These are phyloP conservation scores for Drusus annulatus DNA, from an alignment of 1,140 invertebrate species.

Conservation along the genomic window DNA sequence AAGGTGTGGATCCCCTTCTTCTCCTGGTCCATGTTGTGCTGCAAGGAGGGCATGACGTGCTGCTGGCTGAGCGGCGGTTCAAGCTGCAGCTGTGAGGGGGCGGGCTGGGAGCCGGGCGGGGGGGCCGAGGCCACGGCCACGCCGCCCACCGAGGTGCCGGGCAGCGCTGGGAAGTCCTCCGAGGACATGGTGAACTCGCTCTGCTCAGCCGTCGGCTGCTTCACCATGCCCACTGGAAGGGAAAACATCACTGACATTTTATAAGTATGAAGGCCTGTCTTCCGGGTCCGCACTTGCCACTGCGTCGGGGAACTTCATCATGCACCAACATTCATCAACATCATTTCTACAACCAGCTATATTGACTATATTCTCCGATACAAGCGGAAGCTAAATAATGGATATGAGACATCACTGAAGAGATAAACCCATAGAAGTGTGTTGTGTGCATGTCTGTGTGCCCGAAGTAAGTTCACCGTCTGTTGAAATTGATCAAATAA, in stretches of 20 bases:
- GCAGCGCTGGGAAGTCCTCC: slow-evolving; percentile 99
- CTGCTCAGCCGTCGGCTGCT: slow-evolving; percentile 91
- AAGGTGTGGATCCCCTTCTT: slow-evolving; percentile 93
- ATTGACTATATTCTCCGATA: too few relatives aligned
- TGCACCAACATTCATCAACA: too few relatives aligned
- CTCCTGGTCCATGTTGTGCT: slow-evolving; percentile 28
- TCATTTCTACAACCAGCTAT: too few relatives aligned
- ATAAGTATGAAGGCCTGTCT: slow-evolving; percentile 27
- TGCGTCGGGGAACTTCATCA: not conserved
- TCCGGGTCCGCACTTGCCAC: not conserved
- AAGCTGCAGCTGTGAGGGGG: slow-evolving; percentile 58
- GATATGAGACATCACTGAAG: too few relatives aligned
- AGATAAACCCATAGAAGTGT: too few relatives aligned
- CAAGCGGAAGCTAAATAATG: too few relatives aligned
- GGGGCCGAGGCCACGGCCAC: slow-evolving; percentile 56
- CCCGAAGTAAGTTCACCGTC: too few relatives aligned
- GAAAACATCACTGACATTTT: slow-evolving; percentile 49
- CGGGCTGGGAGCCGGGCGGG: slow-evolving; percentile 58
- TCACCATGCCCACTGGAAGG: slow-evolving; percentile 92
- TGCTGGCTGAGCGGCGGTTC: slow-evolving; percentile 61
- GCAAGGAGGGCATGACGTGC: slow-evolving; percentile 19
- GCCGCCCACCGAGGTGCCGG: slow-evolving; percentile 74
- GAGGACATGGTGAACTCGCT: slow-evolving; percentile 98
- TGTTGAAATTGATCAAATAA: too few relatives aligned
- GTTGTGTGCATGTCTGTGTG: too few relatives aligned